A percentile compares a stretch with the other conserved stretches of the same genome.
Evolutionary conservation across 2,888 invertebrate species (phyloP).

Genomic region (Ischnus inquisitorius): DNA sequence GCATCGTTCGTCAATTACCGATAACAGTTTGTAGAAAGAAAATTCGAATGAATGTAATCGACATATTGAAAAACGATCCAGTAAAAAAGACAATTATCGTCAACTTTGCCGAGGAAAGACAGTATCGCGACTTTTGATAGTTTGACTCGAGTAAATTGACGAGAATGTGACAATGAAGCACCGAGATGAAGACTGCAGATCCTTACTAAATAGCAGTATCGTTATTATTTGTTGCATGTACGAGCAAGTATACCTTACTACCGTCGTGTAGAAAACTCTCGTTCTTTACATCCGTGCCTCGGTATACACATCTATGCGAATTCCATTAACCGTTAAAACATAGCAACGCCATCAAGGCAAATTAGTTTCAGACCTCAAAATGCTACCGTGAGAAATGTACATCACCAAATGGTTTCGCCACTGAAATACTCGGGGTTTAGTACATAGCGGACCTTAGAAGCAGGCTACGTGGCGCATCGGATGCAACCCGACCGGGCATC

Average conservation of each 20-base stretch:
- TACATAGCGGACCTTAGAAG: conserved; percentile 38
- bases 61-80: background rate
- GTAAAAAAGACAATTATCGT: background rate
- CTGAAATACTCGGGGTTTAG: conserved; percentile 58
- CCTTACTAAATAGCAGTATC: background rate
- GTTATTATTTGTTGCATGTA: background rate
- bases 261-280: background rate
- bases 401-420: conserved; percentile 61
- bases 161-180: background rate
- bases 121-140: background rate
- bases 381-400: conserved; percentile 64
- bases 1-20: background rate
- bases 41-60: background rate
- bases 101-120: background rate
- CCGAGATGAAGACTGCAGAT: background rate
- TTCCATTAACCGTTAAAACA: conserved; percentile 55
- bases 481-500: conserved; percentile 21
- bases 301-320: conserved; percentile 24
- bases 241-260: background rate
- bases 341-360: conserved; percentile 62
- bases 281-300: background rate
- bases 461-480: conserved; percentile 26
- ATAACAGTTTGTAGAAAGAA: background rate
- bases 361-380: conserved; percentile 66
- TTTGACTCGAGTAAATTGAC: background rate